Evolutionary conservation across 2,797 vertebrate species (phyloP), one percentile per base, ranked within the genome.

Genomic region (Diplodus sargus): DNA sequence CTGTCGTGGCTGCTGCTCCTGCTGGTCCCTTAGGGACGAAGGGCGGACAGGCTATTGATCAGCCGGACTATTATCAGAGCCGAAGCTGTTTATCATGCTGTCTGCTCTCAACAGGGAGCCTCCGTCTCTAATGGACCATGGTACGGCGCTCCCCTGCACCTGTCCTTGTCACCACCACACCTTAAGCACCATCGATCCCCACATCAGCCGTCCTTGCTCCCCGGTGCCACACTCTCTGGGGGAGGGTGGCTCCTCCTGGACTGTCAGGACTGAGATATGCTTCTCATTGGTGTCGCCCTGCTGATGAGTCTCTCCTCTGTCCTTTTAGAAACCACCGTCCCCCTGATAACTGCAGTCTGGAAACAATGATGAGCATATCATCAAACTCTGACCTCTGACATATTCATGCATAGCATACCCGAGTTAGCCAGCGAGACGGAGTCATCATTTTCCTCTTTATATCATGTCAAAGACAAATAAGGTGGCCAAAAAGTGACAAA

Each of bases 81-180:
- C 82, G 87, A 86, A 93, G 91, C 92, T 94, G 94, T 95, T 95
- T 94, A 93, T 95, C 95, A 95, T 89, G 86, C 90, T 94, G 92
- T 92, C 93, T 85, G 82, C 91, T 84, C 88, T 83, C 91, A 83
- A 88, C 85, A 79, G 89, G 90, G 89, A 91, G 89, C 85, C 87
- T 89, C 91, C 34, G 56, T 91, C 91, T 93, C 88, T 95, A 95
- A 95, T 95, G 93, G 92, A 90, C 85, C 89, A 25, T 90, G 84
- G 83, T 79, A 85, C 82, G 71, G 79, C 72, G 66, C 92, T 81
- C 90, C 86, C 85, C 70, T 81, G 90, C 90, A 94, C 94, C 94
- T 93, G 90, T 94, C 92, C 91, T 94, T 93, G 91, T 91, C 91
- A 83, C 87, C 90, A 87, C 82, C 81, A 85, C 83, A 91, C 92